Base-by-base conservation (phyloP, 2,113 vertebrate genomes). In the Tachysurus vachellii region DNA sequence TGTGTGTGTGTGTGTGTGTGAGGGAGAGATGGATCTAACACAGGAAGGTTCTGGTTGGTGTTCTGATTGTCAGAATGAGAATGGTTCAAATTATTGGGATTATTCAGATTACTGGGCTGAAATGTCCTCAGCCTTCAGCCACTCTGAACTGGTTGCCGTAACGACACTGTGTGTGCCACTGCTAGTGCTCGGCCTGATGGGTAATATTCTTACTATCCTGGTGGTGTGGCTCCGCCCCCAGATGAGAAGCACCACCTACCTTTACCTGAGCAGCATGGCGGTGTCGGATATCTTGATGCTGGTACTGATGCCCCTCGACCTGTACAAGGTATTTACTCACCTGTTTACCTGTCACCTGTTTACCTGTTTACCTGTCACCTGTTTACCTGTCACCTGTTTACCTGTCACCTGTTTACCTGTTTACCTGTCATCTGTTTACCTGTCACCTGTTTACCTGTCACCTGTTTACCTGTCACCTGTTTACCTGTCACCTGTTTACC, bases 241-340 rank as follows among this genome's bases (percentile, higher is more conserved):
- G 79, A 93, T 96, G 95, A 93, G 95, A 85, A 95, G 94, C 86
- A 95, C 94, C 4, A 95, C 95, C 71, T 96, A 96, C 93, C 90
- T 96, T 36, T 96, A 95, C 93, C 92, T 96, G 91, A 95, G 95
- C 94, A 96, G 95, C 88, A 96, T 96, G 95, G 95, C 95, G 0
- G 88, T 95, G 4, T 95, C 95, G 0, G 95, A 96, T 59, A 91
- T 96, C 75, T 56, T 96, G 66, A 95, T 96, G 10, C 92, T 96
- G 21, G 89, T 95, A 0, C 92, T 95, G 71, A 94, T 96, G 89
- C 95, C 95, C 28, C 91, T 96, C 81, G 95, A 96, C 86, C 92
- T 96, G 0, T 95, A 95, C 66, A 95, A 95, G 95, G 94, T 95
- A 92, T 28, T 77, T 59, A n/a, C 19, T 10, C 5, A 57, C 66